Base-by-base conservation (phyloP, 2,113 vertebrate species). In the Myotis lucifugus region DNA sequence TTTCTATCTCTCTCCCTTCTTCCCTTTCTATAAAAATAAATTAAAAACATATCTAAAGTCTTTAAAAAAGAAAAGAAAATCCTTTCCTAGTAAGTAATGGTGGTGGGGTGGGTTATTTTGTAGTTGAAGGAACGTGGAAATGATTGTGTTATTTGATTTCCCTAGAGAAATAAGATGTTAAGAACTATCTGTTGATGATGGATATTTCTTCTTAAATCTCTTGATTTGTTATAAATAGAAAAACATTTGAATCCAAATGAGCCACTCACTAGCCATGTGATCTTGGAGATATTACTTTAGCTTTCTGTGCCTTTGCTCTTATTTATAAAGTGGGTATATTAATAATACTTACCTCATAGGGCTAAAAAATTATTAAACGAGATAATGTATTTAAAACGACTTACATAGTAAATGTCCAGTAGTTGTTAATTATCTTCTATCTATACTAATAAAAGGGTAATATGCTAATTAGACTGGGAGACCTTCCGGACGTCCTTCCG, bases 211-310 rank as follows among this genome's bases (percentile, higher is more conserved):
- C 50, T 64, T 52, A 89, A 86, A 79, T 91, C 86, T 86, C 40
- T 97, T 79, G 12, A 14, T 96, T 96, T 96, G 29, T 88, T 83
- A 59, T 12, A 88, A 93, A 29, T 19, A 50, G 73, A 54, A 89
- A 91, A 66, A 54, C 9, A 79, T 12, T 85, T 95, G 70, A 76
- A 72, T 83, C 61, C 21, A 56, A 19, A 69, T 27, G 32, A 88
- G 72, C n/a, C 9, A 61, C n/a, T 87, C n/a, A 81, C 11, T 93
- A 88, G 4, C 34, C 15, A 21, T 48, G 29, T 85, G 69, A 74
- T 78, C 18, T 88, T 91, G 40, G 42, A 70, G 32, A 46, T 54
- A 50, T 73, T 92, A 46, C n/a, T 32, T 87, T 50, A 90, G 48
- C 3, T 94, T 88, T 93, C n/a, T 77, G 40, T 46, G 40, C 6